Base-by-base conservation (phyloP, 2,797 vertebrate species). In the Siniperca obscura region DNA sequence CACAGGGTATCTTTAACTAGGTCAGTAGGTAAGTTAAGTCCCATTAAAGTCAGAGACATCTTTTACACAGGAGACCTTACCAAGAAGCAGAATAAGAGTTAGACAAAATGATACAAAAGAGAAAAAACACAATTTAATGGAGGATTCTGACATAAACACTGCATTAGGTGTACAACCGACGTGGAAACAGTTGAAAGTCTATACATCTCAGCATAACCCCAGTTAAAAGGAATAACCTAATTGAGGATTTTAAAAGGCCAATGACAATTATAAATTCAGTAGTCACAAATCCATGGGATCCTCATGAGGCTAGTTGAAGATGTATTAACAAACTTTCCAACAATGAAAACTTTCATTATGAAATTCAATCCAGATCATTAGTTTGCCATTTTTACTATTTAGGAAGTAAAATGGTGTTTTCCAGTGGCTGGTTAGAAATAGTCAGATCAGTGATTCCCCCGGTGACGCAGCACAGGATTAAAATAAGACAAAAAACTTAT, bases 401-500 rank as follows among this genome's bases (percentile, higher is more conserved):
- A 52, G 25, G 57, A 71, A 77, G 70, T 60, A 42, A 65, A 81
- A 67, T 27, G 0, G 14, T 60, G 40, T 75, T 73, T 82, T 82
- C 77, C 40, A 66, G n/a, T 40, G 56, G 13, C 36, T 50, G 22
- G 25, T 68, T 56, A 52, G 10, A 82, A 79, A 84, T 76, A 70
- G 71, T 80, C 62, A 74, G 27, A 78, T 81, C 70, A 74, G 55
- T 65, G 55, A 86, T 65, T 62, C 64, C 25, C 80, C 46, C 0
- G 2, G 17, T 76, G 73, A 87, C 7, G 1, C 25, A 46, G 17
- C 21, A 65, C 13, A 86, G 40, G 71, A 84, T 76, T 71, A 48
- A 78, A 82, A 74, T 61, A 69, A 74, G 69, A 60, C 25, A 16
- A 77, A 55, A 67, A 66, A 59, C 65, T 48, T 0, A 74, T 75